Conservation (phyloP, 2,888 invertebrate genomes). For the Nudaria mundana region DNA sequence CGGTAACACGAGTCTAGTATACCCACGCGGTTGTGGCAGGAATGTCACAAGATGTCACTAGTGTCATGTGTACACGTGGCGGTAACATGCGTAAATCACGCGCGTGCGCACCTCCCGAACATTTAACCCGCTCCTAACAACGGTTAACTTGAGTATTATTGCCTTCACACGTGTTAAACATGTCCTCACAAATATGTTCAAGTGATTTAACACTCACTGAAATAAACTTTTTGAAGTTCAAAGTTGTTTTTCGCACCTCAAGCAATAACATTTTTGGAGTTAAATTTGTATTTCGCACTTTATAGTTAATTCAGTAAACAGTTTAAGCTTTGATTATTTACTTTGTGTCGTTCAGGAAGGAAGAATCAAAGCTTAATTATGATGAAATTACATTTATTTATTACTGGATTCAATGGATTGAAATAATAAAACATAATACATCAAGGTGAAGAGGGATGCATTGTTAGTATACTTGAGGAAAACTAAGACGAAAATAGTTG, state of each 20-base stretch:
- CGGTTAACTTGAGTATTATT: conserved; percentile 7
- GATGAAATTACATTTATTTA: too few species aligned
- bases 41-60: conserved; percentile 3
- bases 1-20: background rate
- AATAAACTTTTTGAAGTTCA: background rate
- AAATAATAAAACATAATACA: too few species aligned
- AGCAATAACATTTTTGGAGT: too few species aligned
- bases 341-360: too few species aligned
- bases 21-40: conserved; percentile 5
- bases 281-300: too few species aligned
- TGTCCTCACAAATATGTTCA: background rate
- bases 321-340: too few species aligned
- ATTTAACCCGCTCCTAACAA: conserved; percentile 11
- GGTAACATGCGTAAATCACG: conserved; percentile 2
- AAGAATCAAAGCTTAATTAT: too few species aligned
- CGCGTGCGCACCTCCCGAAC: conserved; percentile 1
- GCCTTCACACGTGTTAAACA: conserved; percentile 7
- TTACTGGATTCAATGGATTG: too few species aligned
- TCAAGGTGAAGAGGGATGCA: too few species aligned
- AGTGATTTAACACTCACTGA: conserved; percentile 3
- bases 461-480: too few species aligned
- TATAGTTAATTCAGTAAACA: too few species aligned
- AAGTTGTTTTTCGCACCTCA: background rate
- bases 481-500: too few species aligned
- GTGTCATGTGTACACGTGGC: conserved; percentile 4